Percentiles rank a stretch among this genome's conserved stretches.
These are phyloP conservation scores for Aphidoletes aphidimyza DNA, from an alignment of 2,888 invertebrate genomes.

Conservation along the genomic window DNA sequence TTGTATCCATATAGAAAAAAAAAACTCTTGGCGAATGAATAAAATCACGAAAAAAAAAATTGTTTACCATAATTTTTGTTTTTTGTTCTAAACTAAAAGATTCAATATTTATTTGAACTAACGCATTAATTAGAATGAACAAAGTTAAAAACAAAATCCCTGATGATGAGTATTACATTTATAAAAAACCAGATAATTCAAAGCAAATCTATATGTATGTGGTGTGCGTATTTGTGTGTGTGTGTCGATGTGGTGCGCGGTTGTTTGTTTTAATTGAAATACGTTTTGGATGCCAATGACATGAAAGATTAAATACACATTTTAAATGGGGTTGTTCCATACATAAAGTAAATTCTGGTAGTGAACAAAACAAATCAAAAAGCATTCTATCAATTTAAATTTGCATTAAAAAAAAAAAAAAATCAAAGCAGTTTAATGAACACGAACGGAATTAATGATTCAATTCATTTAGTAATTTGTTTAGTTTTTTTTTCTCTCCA, in stretches of 20 bases:
- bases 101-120: conserved; percentile 44
- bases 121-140: conserved; percentile 30
- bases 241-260: not conserved
- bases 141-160: conserved; percentile 20
- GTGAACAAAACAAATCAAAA: too few relatives aligned
- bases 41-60: not conserved
- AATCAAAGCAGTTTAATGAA: too few relatives aligned
- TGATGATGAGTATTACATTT: conserved; percentile 26
- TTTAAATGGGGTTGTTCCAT: too few relatives aligned
- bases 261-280: not conserved
- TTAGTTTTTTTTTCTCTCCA: too few relatives aligned
- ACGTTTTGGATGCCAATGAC: not conserved
- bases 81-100: not conserved
- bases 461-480: too few relatives aligned
- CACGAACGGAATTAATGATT: too few relatives aligned
- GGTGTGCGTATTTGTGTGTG: not conserved
- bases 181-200: not conserved
- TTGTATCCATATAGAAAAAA: conserved; percentile 1
- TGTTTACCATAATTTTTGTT: too few relatives aligned
- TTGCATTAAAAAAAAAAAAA: too few relatives aligned
- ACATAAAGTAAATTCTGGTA: too few relatives aligned
- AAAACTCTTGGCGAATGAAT: not conserved
- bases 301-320: too few relatives aligned
- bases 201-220: conserved; percentile 2
- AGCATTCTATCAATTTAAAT: too few relatives aligned